These are phyloP conservation scores for Euclidia mi DNA, from an alignment of 2,888 invertebrate genomes.

Conservation along the genomic window DNA sequence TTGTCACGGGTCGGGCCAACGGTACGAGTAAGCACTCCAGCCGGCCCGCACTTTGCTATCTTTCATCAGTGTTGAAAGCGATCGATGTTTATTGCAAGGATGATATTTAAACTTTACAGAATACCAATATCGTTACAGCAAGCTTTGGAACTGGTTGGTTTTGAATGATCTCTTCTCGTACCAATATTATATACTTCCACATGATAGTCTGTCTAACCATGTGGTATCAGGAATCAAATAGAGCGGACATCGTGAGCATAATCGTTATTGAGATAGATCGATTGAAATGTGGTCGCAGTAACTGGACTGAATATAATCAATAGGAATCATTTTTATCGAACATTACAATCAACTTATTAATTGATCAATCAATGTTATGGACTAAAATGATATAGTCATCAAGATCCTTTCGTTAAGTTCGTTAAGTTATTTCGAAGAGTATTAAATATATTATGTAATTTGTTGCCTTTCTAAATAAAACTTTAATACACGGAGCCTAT, in stretches of 20 bases:
- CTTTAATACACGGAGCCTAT: conserved; percentile 2
- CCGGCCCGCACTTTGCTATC: conserved; percentile 42
- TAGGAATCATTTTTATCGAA: conserved; percentile 2
- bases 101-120: conserved; percentile 19
- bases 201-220: conserved; percentile 34
- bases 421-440: conserved; percentile 5
- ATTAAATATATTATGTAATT: neutral
- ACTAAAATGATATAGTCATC: neutral
- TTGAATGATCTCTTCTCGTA: no score
- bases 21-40: conserved; percentile 58
- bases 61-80: conserved; percentile 51
- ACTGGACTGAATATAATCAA: conserved; percentile 12
- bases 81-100: conserved; percentile 43
- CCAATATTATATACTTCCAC: conserved; percentile 19
- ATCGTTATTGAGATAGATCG: conserved; percentile 34
- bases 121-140: neutral
- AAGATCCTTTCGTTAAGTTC: neutral
- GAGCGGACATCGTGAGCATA: conserved; percentile 28
- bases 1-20: conserved; percentile 69
- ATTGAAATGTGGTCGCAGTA: conserved; percentile 24
- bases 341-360: conserved; percentile 3
- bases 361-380: conserved; percentile 2
- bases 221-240: conserved; percentile 34
- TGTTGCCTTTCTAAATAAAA: conserved; percentile 9
- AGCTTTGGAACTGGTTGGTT: neutral